These are phyloP conservation scores for Arothron firmamentum DNA, from an alignment of 2,113 vertebrate genomes.

Conservation along the genomic window DNA sequence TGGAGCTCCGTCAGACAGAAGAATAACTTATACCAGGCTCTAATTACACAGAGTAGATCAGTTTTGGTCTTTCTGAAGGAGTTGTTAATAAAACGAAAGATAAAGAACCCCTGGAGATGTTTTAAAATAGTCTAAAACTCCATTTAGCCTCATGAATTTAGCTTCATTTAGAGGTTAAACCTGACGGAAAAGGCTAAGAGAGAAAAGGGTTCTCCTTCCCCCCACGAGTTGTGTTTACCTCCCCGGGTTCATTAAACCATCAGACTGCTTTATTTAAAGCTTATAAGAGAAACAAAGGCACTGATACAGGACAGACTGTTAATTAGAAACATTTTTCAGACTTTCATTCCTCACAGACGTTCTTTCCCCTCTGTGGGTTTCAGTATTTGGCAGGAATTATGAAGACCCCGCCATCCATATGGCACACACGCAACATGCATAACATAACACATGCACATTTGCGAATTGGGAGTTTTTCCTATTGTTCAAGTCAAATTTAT, in stretches of 20 bases:
- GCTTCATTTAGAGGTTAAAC: conserved; percentile 24
- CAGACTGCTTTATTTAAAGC: conserved; percentile 26
- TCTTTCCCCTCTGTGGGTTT: conserved; percentile 17
- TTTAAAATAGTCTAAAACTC: conserved; percentile 32
- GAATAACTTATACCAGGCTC: background rate
- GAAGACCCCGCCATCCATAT: conserved; percentile 33
- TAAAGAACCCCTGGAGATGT: background rate
- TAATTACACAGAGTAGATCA: background rate
- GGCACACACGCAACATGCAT: conserved; percentile 3
- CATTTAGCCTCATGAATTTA: conserved; percentile 21
- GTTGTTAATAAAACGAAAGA: conserved; percentile 15
- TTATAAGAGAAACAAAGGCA: conserved; percentile 28
- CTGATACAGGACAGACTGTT: conserved; percentile 40
- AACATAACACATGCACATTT: conserved; percentile 11
- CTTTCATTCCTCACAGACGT: conserved; percentile 17
- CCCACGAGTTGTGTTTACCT: conserved; percentile 13
- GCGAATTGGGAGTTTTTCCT: background rate
- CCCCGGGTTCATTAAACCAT: conserved; percentile 22
- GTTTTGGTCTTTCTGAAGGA: background rate
- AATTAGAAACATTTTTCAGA: conserved; percentile 21
- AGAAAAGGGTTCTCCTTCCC: background rate
- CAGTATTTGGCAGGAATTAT: conserved; percentile 38
- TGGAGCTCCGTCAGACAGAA: conserved; percentile 1
- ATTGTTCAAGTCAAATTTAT: background rate
- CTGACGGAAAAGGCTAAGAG: conserved; percentile 8